A percentile compares a stretch with the other conserved stretches of the same genome.
Conservation (phyloP, 2,888 invertebrate species). For the Acrobasis consociella region DNA sequence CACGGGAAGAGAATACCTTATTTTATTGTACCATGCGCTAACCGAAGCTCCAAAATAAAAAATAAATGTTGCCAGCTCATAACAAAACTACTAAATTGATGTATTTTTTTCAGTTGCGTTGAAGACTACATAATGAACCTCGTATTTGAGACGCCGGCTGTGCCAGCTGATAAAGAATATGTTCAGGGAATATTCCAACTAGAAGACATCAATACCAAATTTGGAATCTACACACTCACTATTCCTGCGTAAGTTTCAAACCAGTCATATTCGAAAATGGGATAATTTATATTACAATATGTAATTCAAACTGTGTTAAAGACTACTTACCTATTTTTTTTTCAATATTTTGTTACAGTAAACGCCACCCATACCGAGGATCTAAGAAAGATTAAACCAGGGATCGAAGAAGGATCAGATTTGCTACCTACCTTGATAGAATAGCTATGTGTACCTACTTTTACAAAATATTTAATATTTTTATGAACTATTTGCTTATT, state of each 20-base stretch:
- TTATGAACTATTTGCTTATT: too few species aligned
- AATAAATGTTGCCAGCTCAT: conserved; percentile 14
- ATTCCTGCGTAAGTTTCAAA: conserved; percentile 63
- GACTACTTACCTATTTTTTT: too few species aligned
- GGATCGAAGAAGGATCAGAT: conserved; percentile 48
- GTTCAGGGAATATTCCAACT: conserved; percentile 65
- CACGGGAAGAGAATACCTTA: too few species aligned
- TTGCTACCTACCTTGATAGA: too few species aligned
- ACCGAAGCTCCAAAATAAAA: too few species aligned
- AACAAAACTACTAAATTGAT: not conserved
- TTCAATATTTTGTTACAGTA: conserved; percentile 44
- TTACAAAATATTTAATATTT: too few species aligned
- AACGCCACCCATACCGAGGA: conserved; percentile 67
- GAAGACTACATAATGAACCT: conserved; percentile 77
- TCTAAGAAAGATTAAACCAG: not conserved
- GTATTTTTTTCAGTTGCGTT: conserved; percentile 60
- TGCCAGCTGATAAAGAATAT: conserved; percentile 65
- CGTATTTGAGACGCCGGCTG: conserved; percentile 72
- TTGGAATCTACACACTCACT: conserved; percentile 72
- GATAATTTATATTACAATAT: not conserved
- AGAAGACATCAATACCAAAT: conserved; percentile 71
- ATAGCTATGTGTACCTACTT: too few species aligned
- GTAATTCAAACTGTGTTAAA: too few species aligned
- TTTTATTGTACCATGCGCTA: too few species aligned
- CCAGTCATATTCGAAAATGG: not conserved